phyloP scores from a whole-genome alignment of 2,113 vertebrate genomes.

The Silurus meridionalis region DNA sequence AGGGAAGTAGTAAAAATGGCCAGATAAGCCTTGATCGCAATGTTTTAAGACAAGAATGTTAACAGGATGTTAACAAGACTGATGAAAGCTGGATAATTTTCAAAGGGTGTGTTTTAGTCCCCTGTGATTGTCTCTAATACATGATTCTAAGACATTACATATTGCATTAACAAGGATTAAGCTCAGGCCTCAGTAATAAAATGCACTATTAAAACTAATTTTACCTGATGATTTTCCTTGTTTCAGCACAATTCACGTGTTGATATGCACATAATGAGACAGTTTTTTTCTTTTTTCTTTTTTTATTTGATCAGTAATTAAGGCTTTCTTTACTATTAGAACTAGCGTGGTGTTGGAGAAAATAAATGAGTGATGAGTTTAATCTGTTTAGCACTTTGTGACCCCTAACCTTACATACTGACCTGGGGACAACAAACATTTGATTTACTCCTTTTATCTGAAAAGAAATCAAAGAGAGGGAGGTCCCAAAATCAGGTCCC shows the following conservation, averaged over 20 bases:
- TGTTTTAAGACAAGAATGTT: constrained; percentile 2
- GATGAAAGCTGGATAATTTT: neutral
- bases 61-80: neutral
- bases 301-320: neutral
- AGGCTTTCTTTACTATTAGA: neutral
- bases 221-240: neutral
- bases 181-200: neutral
- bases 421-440: constrained; percentile 13
- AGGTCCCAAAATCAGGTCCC: constrained; percentile 25
- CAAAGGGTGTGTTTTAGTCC: neutral
- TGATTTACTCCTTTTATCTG: neutral
- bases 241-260: neutral
- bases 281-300: no score
- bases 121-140: neutral
- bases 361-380: constrained; percentile 1
- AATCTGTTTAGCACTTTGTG: constrained; percentile 7
- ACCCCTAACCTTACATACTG: constrained; percentile 19
- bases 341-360: neutral
- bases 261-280: neutral
- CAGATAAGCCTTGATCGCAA: constrained; percentile 12
- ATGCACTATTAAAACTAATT: neutral
- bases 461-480: constrained; percentile 29
- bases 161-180: neutral
- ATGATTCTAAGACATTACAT: neutral
- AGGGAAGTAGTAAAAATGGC: constrained; percentile 12